Conservation (phyloP, 2,113 vertebrate species). For the Orycteropus afer region DNA sequence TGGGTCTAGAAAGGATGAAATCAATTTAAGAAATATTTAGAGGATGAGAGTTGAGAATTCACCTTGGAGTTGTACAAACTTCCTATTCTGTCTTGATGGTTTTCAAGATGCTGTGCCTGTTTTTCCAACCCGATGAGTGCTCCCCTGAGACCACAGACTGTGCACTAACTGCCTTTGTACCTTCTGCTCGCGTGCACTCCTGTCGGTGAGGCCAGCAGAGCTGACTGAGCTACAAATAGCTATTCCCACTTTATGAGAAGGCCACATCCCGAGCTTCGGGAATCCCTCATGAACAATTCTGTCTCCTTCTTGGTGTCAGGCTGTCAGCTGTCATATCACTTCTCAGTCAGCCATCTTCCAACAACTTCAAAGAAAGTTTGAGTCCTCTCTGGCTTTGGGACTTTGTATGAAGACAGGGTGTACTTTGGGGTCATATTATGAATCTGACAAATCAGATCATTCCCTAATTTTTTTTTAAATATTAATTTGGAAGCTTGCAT, state of each 20-base stretch:
- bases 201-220: background rate
- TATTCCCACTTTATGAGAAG: background rate
- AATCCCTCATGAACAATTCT: background rate
- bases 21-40: too few relatives aligned
- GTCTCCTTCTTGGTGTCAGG: background rate
- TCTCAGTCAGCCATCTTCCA: background rate
- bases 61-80: background rate
- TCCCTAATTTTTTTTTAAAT: background rate
- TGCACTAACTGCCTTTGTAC: background rate
- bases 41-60: background rate
- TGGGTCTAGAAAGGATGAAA: background rate
- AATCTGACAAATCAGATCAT: background rate
- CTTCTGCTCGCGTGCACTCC: background rate
- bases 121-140: background rate
- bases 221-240: background rate
- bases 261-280: background rate
- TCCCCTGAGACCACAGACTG: background rate
- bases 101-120: background rate
- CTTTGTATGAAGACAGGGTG: background rate
- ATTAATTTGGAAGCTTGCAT: background rate
- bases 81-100: background rate
- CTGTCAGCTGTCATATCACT: background rate
- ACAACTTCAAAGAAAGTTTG: background rate
- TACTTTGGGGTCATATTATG: background rate
- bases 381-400: background rate